These are phyloP conservation scores for Corvus hawaiiensis DNA, from an alignment of 2,113 vertebrate genomes.

Conservation along the genomic window DNA sequence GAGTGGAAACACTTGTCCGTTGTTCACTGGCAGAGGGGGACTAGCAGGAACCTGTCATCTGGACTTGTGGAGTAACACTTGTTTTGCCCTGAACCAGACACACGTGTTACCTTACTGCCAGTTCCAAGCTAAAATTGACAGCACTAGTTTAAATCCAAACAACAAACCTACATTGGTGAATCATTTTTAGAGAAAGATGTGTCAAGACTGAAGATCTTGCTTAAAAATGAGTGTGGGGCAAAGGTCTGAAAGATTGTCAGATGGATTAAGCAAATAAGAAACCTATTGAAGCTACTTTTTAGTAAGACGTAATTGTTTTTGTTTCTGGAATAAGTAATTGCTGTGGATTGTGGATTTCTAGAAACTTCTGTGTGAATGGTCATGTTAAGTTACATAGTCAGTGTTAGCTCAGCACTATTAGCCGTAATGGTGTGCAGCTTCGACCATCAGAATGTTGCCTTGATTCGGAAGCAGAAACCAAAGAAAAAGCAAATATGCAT, in stretches of 20 bases:
- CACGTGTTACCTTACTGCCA: neutral
- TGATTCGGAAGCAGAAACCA: neutral
- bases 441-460: neutral
- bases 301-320: neutral
- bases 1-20: rapidly evolving
- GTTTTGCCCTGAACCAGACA: neutral
- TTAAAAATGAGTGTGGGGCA: neutral
- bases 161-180: neutral
- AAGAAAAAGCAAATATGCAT: neutral
- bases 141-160: neutral
- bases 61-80: neutral
- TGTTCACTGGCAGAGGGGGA: neutral
- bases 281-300: neutral
- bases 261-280: neutral
- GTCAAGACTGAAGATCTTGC: neutral
- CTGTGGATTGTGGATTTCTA: neutral
- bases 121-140: neutral
- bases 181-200: neutral
- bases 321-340: neutral
- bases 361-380: neutral
- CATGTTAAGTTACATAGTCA: neutral
- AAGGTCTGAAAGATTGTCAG: neutral
- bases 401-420: neutral
- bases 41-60: neutral
- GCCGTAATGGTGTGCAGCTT: rapidly evolving